Conservation (phyloP, 2,888 invertebrate species). For the Ochropleura leucogaster region DNA sequence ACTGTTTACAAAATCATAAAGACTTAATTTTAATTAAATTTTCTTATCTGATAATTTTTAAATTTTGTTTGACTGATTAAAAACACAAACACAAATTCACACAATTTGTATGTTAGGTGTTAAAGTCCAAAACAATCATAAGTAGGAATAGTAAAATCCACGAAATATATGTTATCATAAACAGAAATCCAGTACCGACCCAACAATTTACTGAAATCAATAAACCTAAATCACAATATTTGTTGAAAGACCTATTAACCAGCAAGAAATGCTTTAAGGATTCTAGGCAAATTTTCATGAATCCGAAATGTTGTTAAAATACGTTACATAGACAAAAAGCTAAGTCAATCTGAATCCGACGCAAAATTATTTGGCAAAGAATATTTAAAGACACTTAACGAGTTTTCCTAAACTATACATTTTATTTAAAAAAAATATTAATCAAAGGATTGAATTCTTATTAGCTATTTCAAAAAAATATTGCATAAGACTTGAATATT, state of each 20-base stretch:
- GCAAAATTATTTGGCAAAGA: slow-evolving; percentile 10
- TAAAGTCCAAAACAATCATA: not conserved
- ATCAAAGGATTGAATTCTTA: not conserved
- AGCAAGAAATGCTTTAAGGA: slow-evolving; percentile 3
- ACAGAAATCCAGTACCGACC: not conserved
- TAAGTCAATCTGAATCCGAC: slow-evolving; percentile 8
- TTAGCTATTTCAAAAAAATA: not conserved
- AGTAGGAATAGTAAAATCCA: not conserved
- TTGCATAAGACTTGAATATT: not conserved
- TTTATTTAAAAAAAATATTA: not conserved
- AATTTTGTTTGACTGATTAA: not conserved
- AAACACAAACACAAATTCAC: not conserved
- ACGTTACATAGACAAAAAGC: slow-evolving; percentile 14
- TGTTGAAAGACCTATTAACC: slow-evolving; percentile 3
- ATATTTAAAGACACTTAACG: not conserved
- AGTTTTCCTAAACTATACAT: not conserved
- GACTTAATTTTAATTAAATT: not conserved
- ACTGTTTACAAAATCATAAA: not conserved
- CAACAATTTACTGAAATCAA: slow-evolving; percentile 13
- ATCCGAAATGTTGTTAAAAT: slow-evolving; percentile 19
- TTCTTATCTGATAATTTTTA: not conserved
- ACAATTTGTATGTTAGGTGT: not conserved
- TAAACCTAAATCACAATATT: slow-evolving; percentile 28
- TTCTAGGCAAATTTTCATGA: not conserved
- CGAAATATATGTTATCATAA: not conserved